A percentile compares a stretch with the other conserved stretches of the same genome.
Evolutionary conservation across 2,113 vertebrate species (phyloP).

Genomic region (Panthera uncia): DNA sequence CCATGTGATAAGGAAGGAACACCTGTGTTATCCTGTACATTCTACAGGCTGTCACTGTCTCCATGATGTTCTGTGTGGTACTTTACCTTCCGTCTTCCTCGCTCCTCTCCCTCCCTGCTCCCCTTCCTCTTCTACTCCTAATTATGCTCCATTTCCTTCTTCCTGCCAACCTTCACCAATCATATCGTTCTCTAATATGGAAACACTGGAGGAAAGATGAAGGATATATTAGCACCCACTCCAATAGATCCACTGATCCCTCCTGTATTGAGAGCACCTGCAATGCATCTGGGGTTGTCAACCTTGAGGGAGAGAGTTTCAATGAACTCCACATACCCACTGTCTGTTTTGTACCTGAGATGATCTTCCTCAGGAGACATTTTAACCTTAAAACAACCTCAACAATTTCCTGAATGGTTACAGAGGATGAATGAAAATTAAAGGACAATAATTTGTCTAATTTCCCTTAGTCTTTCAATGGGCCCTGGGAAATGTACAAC

Average conservation of each 20-base stretch:
- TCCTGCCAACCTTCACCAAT: not conserved
- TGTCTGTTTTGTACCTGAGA: too few species aligned
- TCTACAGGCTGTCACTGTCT: not conserved
- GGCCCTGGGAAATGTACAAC: too few species aligned
- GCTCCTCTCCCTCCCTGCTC: not conserved
- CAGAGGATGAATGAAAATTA: too few species aligned
- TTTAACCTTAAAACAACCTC: too few species aligned
- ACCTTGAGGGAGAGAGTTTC: too few species aligned
- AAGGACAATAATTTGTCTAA: too few species aligned
- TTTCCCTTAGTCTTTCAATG: too few species aligned
- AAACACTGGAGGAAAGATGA: not conserved
- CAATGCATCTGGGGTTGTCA: too few species aligned
- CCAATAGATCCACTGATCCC: not conserved
- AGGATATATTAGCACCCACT: not conserved
- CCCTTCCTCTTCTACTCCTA: not conserved
- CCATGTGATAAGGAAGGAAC: not conserved
- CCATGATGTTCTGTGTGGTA: not conserved
- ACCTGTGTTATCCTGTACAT: not conserved
- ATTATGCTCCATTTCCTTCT: not conserved
- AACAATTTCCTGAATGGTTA: too few species aligned
- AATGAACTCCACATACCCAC: too few species aligned
- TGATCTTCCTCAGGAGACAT: too few species aligned
- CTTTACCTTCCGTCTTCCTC: not conserved
- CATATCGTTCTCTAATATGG: not conserved
- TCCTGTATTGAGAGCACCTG: not conserved